These are phyloP conservation scores for Panagrolaimus sp. DNA, from an alignment of 1,140 invertebrate species.

Conservation along the genomic window DNA sequence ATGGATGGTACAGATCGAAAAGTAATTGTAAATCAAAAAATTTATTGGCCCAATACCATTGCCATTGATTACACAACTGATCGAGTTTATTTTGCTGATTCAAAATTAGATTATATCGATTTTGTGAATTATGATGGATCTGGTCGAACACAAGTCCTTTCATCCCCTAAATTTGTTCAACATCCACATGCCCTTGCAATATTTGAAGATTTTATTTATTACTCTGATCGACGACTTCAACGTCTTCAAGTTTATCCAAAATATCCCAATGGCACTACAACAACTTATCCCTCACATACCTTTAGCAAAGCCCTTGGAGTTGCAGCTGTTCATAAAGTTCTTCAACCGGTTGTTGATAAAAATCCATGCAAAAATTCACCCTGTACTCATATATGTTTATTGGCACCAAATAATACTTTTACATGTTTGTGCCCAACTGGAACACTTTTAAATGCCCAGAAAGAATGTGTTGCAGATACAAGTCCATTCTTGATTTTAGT, in stretches of 20 bases:
- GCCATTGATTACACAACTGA: slow-evolving; percentile 87
- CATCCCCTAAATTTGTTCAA: slow-evolving; percentile 52
- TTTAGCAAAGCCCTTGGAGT: slow-evolving; percentile 88
- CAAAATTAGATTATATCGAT: slow-evolving; percentile 94
- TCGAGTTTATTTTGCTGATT: slow-evolving; percentile 92
- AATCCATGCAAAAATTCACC: slow-evolving; percentile 75
- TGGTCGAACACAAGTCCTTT: slow-evolving; percentile 59
- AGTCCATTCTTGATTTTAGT: slow-evolving; percentile 79
- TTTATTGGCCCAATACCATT: slow-evolving; percentile 95
- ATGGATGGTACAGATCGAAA: slow-evolving; percentile 84
- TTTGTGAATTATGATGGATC: slow-evolving; percentile 93
- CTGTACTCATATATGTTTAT: slow-evolving; percentile 83
- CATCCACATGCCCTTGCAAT: slow-evolving; percentile 91
- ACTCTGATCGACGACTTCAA: slow-evolving; percentile 74
- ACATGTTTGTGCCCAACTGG: slow-evolving; percentile 86
- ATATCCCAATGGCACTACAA: slow-evolving; percentile 54
- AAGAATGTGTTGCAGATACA: slow-evolving; percentile 57
- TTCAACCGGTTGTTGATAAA: slow-evolving; percentile 70
- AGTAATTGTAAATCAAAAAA: slow-evolving; percentile 85
- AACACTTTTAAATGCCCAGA: slow-evolving; percentile 65
- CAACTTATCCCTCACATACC: slow-evolving; percentile 68
- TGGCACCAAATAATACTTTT: slow-evolving; percentile 63
- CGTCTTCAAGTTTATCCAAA: slow-evolving; percentile 55
- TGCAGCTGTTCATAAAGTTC: slow-evolving; percentile 81
- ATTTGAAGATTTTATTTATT: slow-evolving; percentile 88